Evolutionary conservation across 2,113 vertebrate genomes (phyloP), one percentile per base, ranked within the genome.

Genomic region (Sinocyclocheilus rhinocerous): DNA sequence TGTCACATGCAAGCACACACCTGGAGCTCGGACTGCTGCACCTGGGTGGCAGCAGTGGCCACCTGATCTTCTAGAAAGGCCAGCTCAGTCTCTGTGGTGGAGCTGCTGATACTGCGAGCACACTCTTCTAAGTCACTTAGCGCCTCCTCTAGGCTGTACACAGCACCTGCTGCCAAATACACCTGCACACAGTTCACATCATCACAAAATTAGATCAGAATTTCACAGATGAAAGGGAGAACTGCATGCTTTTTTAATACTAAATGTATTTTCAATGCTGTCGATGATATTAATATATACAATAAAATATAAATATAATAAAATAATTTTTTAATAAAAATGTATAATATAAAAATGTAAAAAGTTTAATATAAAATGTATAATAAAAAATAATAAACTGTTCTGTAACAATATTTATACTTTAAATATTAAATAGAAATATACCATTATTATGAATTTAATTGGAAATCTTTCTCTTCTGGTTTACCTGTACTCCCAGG

Each of bases 21-120:
- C 97, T 98, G 97, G 65, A 97, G 94, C 90, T 99, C 97, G 1
- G 98, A 97, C 1, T 98, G 97, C 73, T 98, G 97, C 76, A 99
- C 97, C 89, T 98, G 97, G 26, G 97, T 97, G 0, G 98, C 97
- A 1, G 98, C 97, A 0, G 96, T 96, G 80, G 97, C 97, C 85
- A 99, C 97, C 92, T 98, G 97, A 86, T 99, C 98, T 89, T 99
- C 98, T 91, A 99, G 94, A 3, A 96, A 95, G 0, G 96, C 96
- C 90, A 99, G 94, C 81, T 98, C 96, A 0, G 94, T 95, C 59
- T 99, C 97, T 0, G 94, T 92, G 0, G 97, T 98, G 42, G 94
- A 91, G 0, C 96, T 96, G 92, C 90, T 96, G 90, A 99, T 97
- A 87, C 94, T 91, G 55, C 97, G 97, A 1, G 97, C 97, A 0